Conservation (phyloP, 2,888 invertebrate genomes). For the Patella ulyssiponensis region DNA sequence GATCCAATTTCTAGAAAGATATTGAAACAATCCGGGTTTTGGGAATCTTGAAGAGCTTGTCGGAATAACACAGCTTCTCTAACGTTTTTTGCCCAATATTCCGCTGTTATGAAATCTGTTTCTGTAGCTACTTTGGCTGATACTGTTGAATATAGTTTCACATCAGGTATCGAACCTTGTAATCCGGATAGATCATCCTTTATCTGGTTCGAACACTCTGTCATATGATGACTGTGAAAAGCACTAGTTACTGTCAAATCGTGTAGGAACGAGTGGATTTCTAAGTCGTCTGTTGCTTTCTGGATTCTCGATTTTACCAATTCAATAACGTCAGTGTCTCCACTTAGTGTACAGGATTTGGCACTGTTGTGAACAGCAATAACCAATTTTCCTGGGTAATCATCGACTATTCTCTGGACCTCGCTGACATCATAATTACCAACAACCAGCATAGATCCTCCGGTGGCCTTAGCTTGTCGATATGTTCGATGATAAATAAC, state of each 20-base stretch:
- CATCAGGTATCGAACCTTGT: slow-evolving; percentile 12
- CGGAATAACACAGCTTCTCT: slow-evolving; percentile 40
- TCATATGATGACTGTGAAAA: slow-evolving; percentile 53
- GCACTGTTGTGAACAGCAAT: slow-evolving; percentile 47
- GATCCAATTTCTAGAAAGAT: slow-evolving; percentile 55
- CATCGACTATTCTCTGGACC: slow-evolving; percentile 32
- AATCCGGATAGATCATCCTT: slow-evolving; percentile 35
- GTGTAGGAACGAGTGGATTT: background rate
- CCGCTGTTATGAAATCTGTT: slow-evolving; percentile 34
- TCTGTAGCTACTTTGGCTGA: slow-evolving; percentile 34
- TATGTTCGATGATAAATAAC: slow-evolving; percentile 46
- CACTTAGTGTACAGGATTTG: slow-evolving; percentile 43
- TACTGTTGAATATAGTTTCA: slow-evolving; percentile 46
- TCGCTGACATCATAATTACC: slow-evolving; percentile 29
- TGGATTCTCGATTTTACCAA: slow-evolving; percentile 29
- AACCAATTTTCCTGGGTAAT: slow-evolving; percentile 20
- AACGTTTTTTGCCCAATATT: slow-evolving; percentile 49
- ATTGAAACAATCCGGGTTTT: slow-evolving; percentile 11
- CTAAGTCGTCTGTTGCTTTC: slow-evolving; percentile 18
- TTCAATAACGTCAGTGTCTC: slow-evolving; percentile 32
- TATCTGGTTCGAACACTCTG: slow-evolving; percentile 16
- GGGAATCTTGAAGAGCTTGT: slow-evolving; percentile 32
- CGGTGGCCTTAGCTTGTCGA: slow-evolving; percentile 29
- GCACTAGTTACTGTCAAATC: slow-evolving; percentile 50
- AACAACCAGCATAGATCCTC: slow-evolving; percentile 48